phyloP scores from a whole-genome alignment of 1,140 invertebrate species.

The Contarinia nasturtii region DNA sequence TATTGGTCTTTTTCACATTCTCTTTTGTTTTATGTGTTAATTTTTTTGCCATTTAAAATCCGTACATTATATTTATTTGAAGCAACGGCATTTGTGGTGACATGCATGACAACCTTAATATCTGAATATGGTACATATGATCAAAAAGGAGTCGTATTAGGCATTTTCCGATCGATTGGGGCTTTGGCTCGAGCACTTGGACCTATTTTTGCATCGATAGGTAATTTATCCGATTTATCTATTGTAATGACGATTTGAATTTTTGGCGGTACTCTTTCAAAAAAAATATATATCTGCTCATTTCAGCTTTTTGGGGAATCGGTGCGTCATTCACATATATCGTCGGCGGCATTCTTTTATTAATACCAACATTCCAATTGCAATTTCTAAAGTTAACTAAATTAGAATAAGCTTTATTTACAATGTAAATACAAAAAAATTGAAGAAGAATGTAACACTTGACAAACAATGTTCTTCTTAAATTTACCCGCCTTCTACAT shows the following conservation, averaged over 20 bases:
- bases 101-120: constrained; percentile 79
- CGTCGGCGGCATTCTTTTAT: constrained; percentile 41
- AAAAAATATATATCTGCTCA: constrained; percentile 1
- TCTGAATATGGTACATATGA: constrained; percentile 60
- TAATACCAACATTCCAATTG: constrained; percentile 12
- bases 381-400: no score
- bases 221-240: constrained; percentile 24
- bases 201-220: constrained; percentile 66
- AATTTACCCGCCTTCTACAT: not conserved
- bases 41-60: not conserved
- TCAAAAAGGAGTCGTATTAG: constrained; percentile 83
- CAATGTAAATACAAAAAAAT: no score
- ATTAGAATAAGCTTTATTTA: no score
- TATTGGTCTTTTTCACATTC: no score
- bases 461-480: no score
- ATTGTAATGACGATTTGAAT: constrained; percentile 1
- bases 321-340: constrained; percentile 54
- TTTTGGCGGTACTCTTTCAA: not conserved
- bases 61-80: constrained; percentile 2
- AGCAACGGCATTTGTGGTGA: constrained; percentile 88
- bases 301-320: constrained; percentile 59
- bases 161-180: constrained; percentile 84
- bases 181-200: constrained; percentile 83
- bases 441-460: no score
- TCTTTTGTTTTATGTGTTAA: constrained; percentile 1